phyloP scores from a whole-genome alignment of 1,140 invertebrate genomes.

The Gerris buenoi region DNA sequence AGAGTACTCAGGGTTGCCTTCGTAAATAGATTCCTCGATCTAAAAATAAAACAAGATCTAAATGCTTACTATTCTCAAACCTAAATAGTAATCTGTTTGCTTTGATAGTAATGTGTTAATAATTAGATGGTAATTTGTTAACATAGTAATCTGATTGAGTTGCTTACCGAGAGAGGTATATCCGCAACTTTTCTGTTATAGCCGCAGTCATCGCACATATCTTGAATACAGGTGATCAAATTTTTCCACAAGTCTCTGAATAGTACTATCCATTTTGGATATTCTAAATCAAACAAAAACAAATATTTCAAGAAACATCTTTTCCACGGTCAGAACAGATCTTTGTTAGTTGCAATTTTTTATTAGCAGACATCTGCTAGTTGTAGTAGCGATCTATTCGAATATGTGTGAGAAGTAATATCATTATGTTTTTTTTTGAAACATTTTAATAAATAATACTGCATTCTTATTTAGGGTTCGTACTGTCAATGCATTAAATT shows the following conservation, averaged over 20 bases:
- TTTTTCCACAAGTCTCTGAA: conserved; percentile 5
- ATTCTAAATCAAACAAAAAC: background rate
- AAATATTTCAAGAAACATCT: too few relatives aligned
- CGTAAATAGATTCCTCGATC: background rate
- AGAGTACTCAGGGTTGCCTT: background rate
- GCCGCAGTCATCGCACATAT: conserved; percentile 13
- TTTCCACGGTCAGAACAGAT: too few relatives aligned
- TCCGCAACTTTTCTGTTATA: conserved; percentile 11
- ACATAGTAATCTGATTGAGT: too few relatives aligned
- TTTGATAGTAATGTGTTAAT: background rate
- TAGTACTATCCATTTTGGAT: conserved; percentile 2
- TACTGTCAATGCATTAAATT: too few relatives aligned
- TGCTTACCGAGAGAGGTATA: conserved; percentile 10
- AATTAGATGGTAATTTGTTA: background rate
- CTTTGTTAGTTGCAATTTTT: background rate
- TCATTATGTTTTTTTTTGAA: too few relatives aligned
- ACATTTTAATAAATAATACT: too few relatives aligned
- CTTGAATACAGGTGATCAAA: conserved; percentile 10
- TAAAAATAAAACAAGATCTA: background rate
- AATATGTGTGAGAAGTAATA: too few relatives aligned
- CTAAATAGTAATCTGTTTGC: background rate
- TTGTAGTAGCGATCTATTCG: too few relatives aligned
- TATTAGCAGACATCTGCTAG: too few relatives aligned
- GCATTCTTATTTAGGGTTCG: too few relatives aligned
- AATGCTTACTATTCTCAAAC: background rate